phyloP scores from a whole-genome alignment of 2,888 invertebrate genomes.

The Oxytorus armatus region DNA sequence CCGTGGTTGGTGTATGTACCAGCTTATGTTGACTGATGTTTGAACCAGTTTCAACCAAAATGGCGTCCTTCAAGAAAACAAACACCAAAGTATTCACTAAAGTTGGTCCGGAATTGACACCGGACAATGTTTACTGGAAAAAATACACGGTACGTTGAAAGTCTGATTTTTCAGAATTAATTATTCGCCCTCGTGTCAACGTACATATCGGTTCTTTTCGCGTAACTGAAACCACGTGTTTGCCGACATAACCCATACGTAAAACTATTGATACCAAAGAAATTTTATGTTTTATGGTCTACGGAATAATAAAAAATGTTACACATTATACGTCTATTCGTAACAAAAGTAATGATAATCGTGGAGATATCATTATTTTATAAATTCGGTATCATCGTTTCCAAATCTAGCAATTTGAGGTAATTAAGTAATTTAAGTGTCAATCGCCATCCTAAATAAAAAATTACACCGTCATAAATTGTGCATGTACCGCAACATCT shows the following conservation, averaged over 20 bases:
- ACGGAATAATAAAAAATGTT: neutral
- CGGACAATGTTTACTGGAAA: constrained; percentile 95
- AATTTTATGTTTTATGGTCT: too few species aligned
- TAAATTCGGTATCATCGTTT: too few species aligned
- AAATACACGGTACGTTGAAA: constrained; percentile 90
- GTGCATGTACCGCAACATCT: too few species aligned
- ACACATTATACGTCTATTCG: neutral
- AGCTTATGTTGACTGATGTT: too few species aligned
- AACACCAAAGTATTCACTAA: constrained; percentile 89
- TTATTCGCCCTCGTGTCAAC: neutral
- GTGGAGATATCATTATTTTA: too few species aligned
- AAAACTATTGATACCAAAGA: too few species aligned
- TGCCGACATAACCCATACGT: constrained; percentile 39
- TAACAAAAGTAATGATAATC: neutral
- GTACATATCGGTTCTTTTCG: neutral
- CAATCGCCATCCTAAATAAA: too few species aligned
- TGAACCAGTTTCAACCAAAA: constrained; percentile 75
- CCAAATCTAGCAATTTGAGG: too few species aligned
- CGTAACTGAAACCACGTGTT: constrained; percentile 39
- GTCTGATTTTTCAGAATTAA: neutral
- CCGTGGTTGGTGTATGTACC: too few species aligned
- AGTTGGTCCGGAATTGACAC: constrained; percentile 88
- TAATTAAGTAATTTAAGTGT: too few species aligned
- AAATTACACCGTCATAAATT: too few species aligned
- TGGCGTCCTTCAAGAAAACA: constrained; percentile 89